phyloP scores from a whole-genome alignment of 2,797 vertebrate genomes.

The Malurus leucopterus region DNA sequence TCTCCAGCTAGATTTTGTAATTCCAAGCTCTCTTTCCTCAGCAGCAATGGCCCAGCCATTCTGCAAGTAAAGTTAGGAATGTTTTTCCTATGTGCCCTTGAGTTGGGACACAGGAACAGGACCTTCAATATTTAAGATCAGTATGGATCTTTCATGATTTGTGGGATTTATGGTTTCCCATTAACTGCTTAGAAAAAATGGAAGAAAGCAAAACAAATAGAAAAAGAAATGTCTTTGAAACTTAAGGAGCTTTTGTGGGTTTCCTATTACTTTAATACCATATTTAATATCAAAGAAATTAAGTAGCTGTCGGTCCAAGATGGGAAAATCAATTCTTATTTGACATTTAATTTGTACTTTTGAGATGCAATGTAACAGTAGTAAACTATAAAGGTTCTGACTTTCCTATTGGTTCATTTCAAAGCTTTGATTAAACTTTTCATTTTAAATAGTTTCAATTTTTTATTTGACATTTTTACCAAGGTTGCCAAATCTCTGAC shows the following conservation, averaged over 20 bases:
- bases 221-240: slow-evolving; percentile 24
- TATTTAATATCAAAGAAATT: slow-evolving; percentile 52
- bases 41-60: neutral
- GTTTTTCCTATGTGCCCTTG: neutral
- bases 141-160: slow-evolving; percentile 11
- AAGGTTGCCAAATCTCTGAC: slow-evolving; percentile 5
- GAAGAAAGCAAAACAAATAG: slow-evolving; percentile 6
- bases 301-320: slow-evolving; percentile 22
- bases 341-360: slow-evolving; percentile 59
- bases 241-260: neutral
- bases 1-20: neutral
- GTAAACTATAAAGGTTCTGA: slow-evolving; percentile 46
- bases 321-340: slow-evolving; percentile 44
- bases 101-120: neutral
- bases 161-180: slow-evolving; percentile 15
- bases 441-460: slow-evolving; percentile 25
- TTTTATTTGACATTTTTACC: slow-evolving; percentile 37
- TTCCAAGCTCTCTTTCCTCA: neutral
- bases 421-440: slow-evolving; percentile 41
- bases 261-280: slow-evolving; percentile 25
- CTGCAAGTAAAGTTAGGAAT: neutral
- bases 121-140: neutral
- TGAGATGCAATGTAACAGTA: slow-evolving; percentile 41
- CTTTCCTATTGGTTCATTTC: slow-evolving; percentile 50
- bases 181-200: neutral